These are phyloP conservation scores for Coracias cyanogaster DNA, from an alignment of 2,797 vertebrate species.

Conservation along the genomic window DNA sequence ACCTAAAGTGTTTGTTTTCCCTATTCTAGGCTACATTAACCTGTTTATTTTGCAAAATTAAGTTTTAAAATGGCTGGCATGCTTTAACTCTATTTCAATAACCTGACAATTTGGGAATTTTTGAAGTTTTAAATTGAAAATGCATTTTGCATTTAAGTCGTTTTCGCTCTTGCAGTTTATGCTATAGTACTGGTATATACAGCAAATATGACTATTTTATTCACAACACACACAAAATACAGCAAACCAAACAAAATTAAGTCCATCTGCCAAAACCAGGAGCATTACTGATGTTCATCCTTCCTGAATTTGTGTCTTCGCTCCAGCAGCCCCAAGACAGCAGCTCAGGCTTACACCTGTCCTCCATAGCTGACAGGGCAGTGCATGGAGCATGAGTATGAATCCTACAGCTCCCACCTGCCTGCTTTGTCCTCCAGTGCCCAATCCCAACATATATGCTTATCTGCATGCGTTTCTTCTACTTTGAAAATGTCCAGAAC, in stretches of 20 bases:
- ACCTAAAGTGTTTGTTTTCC: neutral
- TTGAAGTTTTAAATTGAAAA: neutral
- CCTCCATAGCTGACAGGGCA: neutral
- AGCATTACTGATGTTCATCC: neutral
- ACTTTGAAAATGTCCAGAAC: neutral
- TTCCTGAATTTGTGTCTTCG: neutral
- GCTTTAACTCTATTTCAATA: neutral
- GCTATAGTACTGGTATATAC: neutral
- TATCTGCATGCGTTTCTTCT: neutral
- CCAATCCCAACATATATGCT: neutral
- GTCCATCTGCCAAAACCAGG: neutral
- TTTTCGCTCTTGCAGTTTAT: neutral
- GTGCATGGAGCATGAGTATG: rapidly evolving
- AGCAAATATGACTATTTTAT: neutral
- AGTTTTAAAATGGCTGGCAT: neutral
- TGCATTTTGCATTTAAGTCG: neutral
- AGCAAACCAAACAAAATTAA: neutral
- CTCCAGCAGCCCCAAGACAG: neutral
- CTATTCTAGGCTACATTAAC: neutral
- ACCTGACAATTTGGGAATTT: neutral
- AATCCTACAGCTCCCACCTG: neutral
- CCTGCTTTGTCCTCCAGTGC: neutral
- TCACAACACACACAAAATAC: neutral
- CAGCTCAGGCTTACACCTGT: neutral
- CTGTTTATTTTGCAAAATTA: neutral